A percentile compares a stretch with the other conserved stretches of the same genome.
These are phyloP conservation scores for Iselma pallidipennis DNA, from an alignment of 2,888 invertebrate genomes.

Conservation along the genomic window DNA sequence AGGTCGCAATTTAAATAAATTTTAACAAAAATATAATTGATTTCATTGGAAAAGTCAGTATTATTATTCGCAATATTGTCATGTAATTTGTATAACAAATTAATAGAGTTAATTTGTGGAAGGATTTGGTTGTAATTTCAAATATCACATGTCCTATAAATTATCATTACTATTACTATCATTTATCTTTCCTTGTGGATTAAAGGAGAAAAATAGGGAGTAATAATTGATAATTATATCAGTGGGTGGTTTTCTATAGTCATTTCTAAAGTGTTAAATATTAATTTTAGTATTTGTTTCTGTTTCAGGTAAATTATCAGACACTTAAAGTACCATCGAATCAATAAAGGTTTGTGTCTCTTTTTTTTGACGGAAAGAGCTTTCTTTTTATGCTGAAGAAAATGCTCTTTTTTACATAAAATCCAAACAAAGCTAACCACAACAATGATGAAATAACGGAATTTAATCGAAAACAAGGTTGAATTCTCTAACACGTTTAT, in stretches of 20 bases:
- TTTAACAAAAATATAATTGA: neutral
- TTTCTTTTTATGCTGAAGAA: no score
- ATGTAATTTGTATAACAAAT: neutral
- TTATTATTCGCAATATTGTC: neutral
- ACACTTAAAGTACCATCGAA: no score
- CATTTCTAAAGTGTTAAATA: neutral
- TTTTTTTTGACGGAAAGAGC: no score
- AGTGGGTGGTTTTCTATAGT: neutral
- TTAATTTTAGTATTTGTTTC: neutral
- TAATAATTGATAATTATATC: slow-evolving; percentile 1
- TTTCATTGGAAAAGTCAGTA: no score
- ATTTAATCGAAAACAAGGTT: slow-evolving; percentile 42
- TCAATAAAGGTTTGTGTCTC: no score
- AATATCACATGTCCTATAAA: slow-evolving; percentile 1
- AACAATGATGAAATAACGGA: slow-evolving; percentile 35
- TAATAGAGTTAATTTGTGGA: neutral
- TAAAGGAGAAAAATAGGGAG: neutral
- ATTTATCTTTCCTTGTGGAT: neutral
- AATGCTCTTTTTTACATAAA: neutral
- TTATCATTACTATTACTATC: neutral
- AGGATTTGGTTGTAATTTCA: neutral
- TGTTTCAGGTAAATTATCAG: neutral
- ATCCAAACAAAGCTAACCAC: slow-evolving; percentile 25
- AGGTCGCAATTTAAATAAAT: neutral
- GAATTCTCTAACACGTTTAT: slow-evolving; percentile 43